Conservation (phyloP, 2,888 invertebrate species). For the Polyommatus icarus region DNA sequence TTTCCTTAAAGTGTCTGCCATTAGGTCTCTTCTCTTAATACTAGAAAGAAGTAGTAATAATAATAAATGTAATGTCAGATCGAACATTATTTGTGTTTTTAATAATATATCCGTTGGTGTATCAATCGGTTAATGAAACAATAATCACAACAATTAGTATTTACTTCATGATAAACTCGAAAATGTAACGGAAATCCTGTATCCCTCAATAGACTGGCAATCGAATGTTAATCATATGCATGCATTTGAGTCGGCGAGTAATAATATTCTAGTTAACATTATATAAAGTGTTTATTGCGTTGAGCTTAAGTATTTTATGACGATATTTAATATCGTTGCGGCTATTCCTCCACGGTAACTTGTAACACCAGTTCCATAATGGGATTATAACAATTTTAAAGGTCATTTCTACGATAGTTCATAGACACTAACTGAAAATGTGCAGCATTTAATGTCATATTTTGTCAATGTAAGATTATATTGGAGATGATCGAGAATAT, state of each 20-base stretch:
- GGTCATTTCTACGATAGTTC: background rate
- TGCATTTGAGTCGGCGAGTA: background rate
- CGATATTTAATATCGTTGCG: slow-evolving; percentile 7
- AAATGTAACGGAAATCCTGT: slow-evolving; percentile 26
- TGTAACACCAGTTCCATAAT: background rate
- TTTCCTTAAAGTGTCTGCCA: too few relatives aligned
- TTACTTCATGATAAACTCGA: slow-evolving; percentile 20
- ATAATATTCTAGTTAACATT: slow-evolving; percentile 11
- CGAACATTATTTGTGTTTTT: background rate
- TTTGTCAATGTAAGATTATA: background rate
- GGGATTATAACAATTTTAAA: background rate
- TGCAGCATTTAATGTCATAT: background rate
- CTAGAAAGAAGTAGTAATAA: background rate
- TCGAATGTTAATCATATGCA: slow-evolving; percentile 18
- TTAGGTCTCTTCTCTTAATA: too few relatives aligned
- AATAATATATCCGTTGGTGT: background rate
- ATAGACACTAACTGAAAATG: background rate
- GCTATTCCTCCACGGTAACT: background rate
- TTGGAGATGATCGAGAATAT: too few relatives aligned
- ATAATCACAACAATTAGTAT: background rate
- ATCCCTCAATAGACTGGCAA: slow-evolving; percentile 17
- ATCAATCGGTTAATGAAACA: background rate
- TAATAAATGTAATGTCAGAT: background rate
- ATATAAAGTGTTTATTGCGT: slow-evolving; percentile 13
- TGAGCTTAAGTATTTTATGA: background rate